Evolutionary conservation across 1,140 invertebrate species (phyloP), one percentile per base, ranked within the genome.

Genomic region (Sipha flava): DNA sequence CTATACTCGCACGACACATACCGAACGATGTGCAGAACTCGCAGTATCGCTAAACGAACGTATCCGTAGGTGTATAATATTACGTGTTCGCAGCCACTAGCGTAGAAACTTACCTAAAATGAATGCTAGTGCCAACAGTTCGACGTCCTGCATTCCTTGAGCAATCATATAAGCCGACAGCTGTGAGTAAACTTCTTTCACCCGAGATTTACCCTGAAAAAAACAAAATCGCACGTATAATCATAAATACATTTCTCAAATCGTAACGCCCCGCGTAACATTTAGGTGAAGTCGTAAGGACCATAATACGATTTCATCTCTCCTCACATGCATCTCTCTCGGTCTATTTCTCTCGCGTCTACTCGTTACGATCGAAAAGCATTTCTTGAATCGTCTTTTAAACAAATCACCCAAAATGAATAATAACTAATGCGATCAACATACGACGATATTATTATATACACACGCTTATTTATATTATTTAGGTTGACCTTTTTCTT

Each of bases 71-170:
- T 45, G 16, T 47, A 3, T 18, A 18, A 18, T 47, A 18, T 47
- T 18, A 18, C 14, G 2, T 16, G 5, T 29, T 18, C 1, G 5
- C n/a, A n/a, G n/a, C n/a, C n/a, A n/a, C n/a, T n/a, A n/a, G n/a
- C n/a, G n/a, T n/a, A n/a, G n/a, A n/a, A n/a, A 62, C 89, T 89
- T 85, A 93, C 92, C 93, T 88, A 91, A 92, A 84, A 91, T 88
- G 84, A 92, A 89, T 83, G 93, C 92, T 83, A 95, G 86, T 82
- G 93, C 93, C 87, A 95, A 95, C 47, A 94, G 89, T 85, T 94
- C 92, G 84, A 90, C 91, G 85, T 94, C 92, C 85, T 90, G 88
- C 89, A 95, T 91, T 83, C 92, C 92, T 87, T 91, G 90, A 82
- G 90, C 89, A 83, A 88, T 88, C 82, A 94, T 90, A 86, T 94